Base-by-base conservation (phyloP, 2,888 invertebrate species). In the Osmoderma eremita region DNA sequence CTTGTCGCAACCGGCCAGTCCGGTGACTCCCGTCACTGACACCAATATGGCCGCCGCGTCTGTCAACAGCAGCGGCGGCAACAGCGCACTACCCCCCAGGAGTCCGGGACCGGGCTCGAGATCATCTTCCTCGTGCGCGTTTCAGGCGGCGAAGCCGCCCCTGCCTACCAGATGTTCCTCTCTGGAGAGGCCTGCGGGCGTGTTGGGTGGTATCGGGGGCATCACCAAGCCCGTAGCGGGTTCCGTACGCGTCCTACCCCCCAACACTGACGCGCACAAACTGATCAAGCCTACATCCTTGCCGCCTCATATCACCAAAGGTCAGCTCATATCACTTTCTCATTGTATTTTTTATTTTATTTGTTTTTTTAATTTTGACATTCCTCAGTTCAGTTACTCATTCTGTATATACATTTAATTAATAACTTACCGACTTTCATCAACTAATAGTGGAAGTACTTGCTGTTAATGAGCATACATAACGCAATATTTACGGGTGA, bases 81-180 rank as follows among this genome's bases (percentile, higher is more conserved):
- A 75, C 67, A 76, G 48, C 62, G 68, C 73, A 24, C 67, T 73
- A 54, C 79, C 82, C 49, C 80, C 83, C 10, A 80, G 90, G 30
- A 80, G 80, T 75, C 80, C 81, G 39, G 78, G 79, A 6, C 68
- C 76, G 24, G 78, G 80, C 17, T 72, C 78, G 36, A 81, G 81
- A 69, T 77, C 79, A 13, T 56, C 77, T 17, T 17, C 30, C 30
- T 20, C n/a, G 12, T 17, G 17, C 18, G 24, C 53, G 17, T 12
- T 53, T 15, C 53, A 38, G 24, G 50, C 22, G 75, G 76, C 63
- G 41, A 79, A 81, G 73, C 93, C 93, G 67, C 92, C 92, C 24
- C 82, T 92, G 74, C 93, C 92, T 69, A 89, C 89, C 65, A 86
- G 93, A 71, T 93, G 94, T 79, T 94, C 94, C n/a, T 94, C 94